phyloP scores from a whole-genome alignment of 2,113 vertebrate species.

The Alces alces region DNA sequence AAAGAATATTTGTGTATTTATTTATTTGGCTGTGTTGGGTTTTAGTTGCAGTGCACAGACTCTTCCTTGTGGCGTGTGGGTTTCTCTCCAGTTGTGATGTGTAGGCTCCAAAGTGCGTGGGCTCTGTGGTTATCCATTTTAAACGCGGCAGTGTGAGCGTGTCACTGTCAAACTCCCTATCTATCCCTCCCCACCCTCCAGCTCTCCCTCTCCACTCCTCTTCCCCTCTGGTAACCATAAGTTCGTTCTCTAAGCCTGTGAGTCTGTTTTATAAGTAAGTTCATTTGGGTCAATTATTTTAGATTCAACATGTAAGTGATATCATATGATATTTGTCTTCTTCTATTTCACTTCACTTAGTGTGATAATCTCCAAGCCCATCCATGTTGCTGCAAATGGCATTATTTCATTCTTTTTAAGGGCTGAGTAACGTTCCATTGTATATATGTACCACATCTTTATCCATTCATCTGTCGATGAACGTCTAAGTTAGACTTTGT shows the following conservation, averaged over 20 bases:
- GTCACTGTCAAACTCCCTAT: not conserved
- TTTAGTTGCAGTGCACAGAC: not conserved
- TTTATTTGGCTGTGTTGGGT: not conserved
- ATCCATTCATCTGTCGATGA: not conserved
- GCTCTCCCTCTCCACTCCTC: not conserved
- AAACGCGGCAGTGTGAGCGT: not conserved
- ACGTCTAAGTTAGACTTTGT: not conserved
- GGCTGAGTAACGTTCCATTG: not conserved
- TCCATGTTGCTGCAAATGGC: not conserved
- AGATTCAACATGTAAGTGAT: not conserved
- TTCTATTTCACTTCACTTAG: not conserved
- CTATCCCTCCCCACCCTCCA: not conserved
- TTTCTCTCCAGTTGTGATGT: not conserved
- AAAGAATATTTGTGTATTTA: not conserved
- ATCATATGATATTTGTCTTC: not conserved
- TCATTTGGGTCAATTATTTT: not conserved
- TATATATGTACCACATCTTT: not conserved
- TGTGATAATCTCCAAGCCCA: not conserved
- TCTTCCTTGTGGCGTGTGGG: rapidly evolving
- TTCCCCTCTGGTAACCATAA: not conserved
- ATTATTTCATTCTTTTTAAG: not conserved
- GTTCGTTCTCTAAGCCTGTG: not conserved
- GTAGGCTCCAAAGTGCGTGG: not conserved
- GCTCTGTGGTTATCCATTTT: not conserved
- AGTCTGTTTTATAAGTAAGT: not conserved